Evolutionary conservation across 2,888 invertebrate species (phyloP).

Genomic region (Notodonta dromedarius): DNA sequence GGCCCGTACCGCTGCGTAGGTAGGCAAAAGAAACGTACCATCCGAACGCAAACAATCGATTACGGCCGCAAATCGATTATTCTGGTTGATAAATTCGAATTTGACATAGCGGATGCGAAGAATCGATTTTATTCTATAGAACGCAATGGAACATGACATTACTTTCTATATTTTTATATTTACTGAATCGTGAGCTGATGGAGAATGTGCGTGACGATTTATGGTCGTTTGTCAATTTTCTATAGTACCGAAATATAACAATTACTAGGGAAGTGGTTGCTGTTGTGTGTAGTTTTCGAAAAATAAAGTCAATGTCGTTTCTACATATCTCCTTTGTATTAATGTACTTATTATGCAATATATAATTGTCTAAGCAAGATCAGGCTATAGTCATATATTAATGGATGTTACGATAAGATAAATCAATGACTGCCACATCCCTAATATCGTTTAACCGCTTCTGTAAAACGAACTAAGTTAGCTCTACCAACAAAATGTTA

Average conservation of each 20-base stretch:
- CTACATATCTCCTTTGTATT: too few species aligned
- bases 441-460: too few species aligned
- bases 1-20: constrained; percentile 48
- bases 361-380: too few species aligned
- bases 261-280: too few species aligned
- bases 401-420: too few species aligned
- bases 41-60: constrained; percentile 39
- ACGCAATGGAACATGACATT: constrained; percentile 7
- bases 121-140: constrained; percentile 16
- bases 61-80: constrained; percentile 21
- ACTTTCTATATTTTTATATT: constrained; percentile 16
- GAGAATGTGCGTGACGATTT: constrained; percentile 1
- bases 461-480: too few species aligned
- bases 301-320: too few species aligned
- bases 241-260: neutral
- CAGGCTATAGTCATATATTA: too few species aligned
- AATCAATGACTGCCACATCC: too few species aligned
- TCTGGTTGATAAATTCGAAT: constrained; percentile 1
- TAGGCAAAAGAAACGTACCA: constrained; percentile 38
- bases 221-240: neutral
- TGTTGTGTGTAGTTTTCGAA: too few species aligned
- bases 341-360: too few species aligned
- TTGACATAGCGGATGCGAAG: constrained; percentile 1
- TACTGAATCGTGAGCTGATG: neutral
- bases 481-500: too few species aligned